phyloP scores from a whole-genome alignment of 2,888 invertebrate genomes.

The Agelastica alni region DNA sequence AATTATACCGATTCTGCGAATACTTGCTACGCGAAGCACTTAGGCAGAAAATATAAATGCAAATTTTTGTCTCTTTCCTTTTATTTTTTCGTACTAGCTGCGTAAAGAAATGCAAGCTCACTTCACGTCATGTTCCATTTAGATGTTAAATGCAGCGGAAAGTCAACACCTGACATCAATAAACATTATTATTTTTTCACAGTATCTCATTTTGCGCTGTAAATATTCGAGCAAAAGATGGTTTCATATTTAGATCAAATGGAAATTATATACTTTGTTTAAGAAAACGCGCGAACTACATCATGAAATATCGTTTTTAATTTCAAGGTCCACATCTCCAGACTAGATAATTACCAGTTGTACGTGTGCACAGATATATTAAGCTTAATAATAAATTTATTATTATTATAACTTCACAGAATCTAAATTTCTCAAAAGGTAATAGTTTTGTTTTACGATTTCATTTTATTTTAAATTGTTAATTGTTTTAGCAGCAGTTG shows the following conservation, averaged over 20 bases:
- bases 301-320: slow-evolving; percentile 11
- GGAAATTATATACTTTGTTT: slow-evolving; percentile 1
- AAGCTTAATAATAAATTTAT: no score
- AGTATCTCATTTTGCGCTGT: slow-evolving; percentile 1
- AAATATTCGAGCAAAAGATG: slow-evolving; percentile 1
- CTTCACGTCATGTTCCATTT: slow-evolving; percentile 20
- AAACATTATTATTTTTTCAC: slow-evolving; percentile 13
- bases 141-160: slow-evolving; percentile 16
- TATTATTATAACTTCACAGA: no score
- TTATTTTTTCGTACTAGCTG: background rate
- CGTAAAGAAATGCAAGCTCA: slow-evolving; percentile 16
- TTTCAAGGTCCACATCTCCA: slow-evolving; percentile 13
- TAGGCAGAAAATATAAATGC: slow-evolving; percentile 17
- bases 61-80: slow-evolving; percentile 1
- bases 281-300: slow-evolving; percentile 1
- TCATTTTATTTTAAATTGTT: no score
- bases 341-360: slow-evolving; percentile 1
- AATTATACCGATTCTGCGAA: no score
- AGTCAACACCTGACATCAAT: slow-evolving; percentile 18
- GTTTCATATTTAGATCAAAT: slow-evolving; percentile 19
- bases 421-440: no score
- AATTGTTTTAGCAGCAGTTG: no score
- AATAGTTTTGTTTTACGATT: no score
- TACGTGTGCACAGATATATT: no score
- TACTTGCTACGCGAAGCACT: slow-evolving; percentile 12